Percentiles rank a stretch among this genome's conserved stretches.
Conservation (phyloP, 2,888 invertebrate species). For the Bibio marci region DNA sequence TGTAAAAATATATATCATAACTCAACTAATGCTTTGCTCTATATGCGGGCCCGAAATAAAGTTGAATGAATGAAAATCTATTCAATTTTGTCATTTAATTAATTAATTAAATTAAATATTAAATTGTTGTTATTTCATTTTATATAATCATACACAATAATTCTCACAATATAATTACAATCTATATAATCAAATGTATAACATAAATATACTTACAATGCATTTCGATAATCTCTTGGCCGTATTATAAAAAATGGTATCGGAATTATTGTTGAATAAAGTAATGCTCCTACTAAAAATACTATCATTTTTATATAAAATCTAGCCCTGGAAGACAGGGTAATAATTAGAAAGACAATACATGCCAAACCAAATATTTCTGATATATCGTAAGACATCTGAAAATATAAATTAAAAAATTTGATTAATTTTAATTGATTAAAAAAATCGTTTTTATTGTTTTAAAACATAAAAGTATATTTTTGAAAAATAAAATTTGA, state of each 20-base stretch:
- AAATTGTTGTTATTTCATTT: too few relatives aligned
- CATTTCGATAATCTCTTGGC: conserved; percentile 59
- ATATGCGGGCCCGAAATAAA: too few relatives aligned
- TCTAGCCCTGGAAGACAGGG: conserved; percentile 33
- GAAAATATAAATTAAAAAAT: background rate
- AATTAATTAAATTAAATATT: too few relatives aligned
- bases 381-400: conserved; percentile 3
- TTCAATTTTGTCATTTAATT: too few relatives aligned
- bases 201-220: conserved; percentile 59
- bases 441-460: too few relatives aligned
- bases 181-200: too few relatives aligned
- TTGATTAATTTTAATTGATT: too few relatives aligned
- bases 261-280: conserved; percentile 40
- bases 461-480: too few relatives aligned
- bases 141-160: background rate
- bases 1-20: too few relatives aligned
- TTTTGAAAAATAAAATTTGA: too few relatives aligned
- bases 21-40: too few relatives aligned
- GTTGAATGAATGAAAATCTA: too few relatives aligned
- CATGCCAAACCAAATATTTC: conserved; percentile 24
- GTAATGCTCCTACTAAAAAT: conserved; percentile 42
- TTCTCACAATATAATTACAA: conserved; percentile 7
- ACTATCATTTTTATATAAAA: conserved; percentile 53
- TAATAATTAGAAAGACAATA: conserved; percentile 20
- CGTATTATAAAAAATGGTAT: conserved; percentile 59